Evolutionary conservation across 2,888 invertebrate genomes (phyloP).

Genomic region (Heteromurus nitidus): DNA sequence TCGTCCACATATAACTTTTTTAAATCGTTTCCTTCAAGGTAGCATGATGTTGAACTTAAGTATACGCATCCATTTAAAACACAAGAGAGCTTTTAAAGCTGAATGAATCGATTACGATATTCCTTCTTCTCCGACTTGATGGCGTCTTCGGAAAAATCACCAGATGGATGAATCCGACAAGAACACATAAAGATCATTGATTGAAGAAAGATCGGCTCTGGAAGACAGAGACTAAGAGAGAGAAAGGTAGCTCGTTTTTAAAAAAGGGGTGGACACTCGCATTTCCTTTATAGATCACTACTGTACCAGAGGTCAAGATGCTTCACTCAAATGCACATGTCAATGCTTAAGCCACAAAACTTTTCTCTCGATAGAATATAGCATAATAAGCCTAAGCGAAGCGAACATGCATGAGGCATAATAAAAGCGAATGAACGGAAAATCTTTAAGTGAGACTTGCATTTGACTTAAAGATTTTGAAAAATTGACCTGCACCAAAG

Average conservation of each 20-base stretch:
- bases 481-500: slow-evolving; percentile 73
- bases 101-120: slow-evolving; percentile 63
- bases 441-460: slow-evolving; percentile 47
- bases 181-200: slow-evolving; percentile 59
- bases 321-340: slow-evolving; percentile 58
- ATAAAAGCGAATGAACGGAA: neutral
- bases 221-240: slow-evolving; percentile 71
- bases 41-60: no score
- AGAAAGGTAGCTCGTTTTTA: slow-evolving; percentile 69
- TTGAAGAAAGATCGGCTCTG: slow-evolving; percentile 55
- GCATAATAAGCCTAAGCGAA: neutral
- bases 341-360: slow-evolving; percentile 45
- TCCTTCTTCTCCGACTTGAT: slow-evolving; percentile 51
- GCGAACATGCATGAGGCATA: no score
- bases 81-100: no score
- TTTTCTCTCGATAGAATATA: slow-evolving; percentile 22
- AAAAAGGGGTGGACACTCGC: slow-evolving; percentile 73
- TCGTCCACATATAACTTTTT: no score
- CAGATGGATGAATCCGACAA: slow-evolving; percentile 43
- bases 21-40: no score
- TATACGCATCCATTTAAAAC: no score
- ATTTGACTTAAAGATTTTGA: slow-evolving; percentile 66
- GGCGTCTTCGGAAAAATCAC: slow-evolving; percentile 47
- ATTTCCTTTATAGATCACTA: slow-evolving; percentile 72
- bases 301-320: slow-evolving; percentile 73